Evolutionary conservation across 2,888 invertebrate genomes (phyloP).

Genomic region (Hybos culiciformis): DNA sequence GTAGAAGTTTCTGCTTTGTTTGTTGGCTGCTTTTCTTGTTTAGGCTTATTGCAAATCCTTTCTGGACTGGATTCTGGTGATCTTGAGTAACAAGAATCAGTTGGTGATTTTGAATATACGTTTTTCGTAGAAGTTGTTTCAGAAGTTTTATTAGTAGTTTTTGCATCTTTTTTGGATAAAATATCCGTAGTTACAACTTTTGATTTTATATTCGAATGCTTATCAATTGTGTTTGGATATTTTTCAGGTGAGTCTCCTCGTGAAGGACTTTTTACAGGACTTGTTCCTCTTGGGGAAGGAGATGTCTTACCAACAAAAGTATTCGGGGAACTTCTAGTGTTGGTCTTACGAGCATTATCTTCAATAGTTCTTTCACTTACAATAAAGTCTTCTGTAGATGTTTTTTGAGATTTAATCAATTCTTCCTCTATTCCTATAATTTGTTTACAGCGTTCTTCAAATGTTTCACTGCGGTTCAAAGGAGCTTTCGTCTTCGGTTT

Average conservation of each 20-base stretch:
- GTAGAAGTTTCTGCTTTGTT: too few relatives aligned
- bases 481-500: conserved; percentile 41
- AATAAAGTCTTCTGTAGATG: conserved; percentile 11
- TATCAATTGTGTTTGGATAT: neutral
- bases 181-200: conserved; percentile 4
- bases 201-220: neutral
- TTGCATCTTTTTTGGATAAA: conserved; percentile 12
- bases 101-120: conserved; percentile 11
- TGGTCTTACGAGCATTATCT: neutral
- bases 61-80: conserved; percentile 3
- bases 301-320: too few relatives aligned
- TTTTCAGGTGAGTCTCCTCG: conserved; percentile 12
- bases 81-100: too few relatives aligned
- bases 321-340: conserved; percentile 2
- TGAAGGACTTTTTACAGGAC: conserved; percentile 11
- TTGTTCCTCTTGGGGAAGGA: conserved; percentile 1
- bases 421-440: conserved; percentile 47
- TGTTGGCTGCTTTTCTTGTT: conserved; percentile 12
- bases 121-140: conserved; percentile 14
- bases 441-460: conserved; percentile 56
- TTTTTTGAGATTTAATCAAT: conserved; percentile 15
- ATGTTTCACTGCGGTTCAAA: conserved; percentile 52
- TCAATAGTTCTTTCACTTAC: conserved; percentile 11
- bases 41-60: conserved; percentile 4
- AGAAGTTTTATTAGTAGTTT: conserved; percentile 17